Evolutionary conservation across 2,113 vertebrate genomes (phyloP), one percentile per base, ranked within the genome.

Genomic region (Myodes glareolus): DNA sequence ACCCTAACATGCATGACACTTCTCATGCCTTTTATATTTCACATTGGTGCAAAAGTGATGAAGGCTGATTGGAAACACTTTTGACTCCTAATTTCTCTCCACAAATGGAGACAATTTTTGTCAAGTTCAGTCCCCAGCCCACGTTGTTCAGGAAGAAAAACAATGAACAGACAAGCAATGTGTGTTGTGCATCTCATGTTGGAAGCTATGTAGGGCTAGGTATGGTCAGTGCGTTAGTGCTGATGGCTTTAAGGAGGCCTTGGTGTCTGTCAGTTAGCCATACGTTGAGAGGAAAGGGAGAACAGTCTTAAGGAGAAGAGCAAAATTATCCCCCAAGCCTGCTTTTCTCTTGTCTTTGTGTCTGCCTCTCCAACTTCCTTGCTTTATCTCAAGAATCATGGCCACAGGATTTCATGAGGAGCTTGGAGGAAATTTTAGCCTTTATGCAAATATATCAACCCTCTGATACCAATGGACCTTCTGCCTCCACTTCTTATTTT

Each of bases 401-500:
- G 12, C 50, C 3, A 0, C 2, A 21, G 3, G 29, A 93, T 31
- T 23, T 75, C 76, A 73, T 7, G 61, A 23, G 88, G 50, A 0
- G 1, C 0, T 0, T 50, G 23, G n/a, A 92, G 50, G 78, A 65
- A 92, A 65, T 81, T 55, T 76, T 39, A 16, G n/a, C 21, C 61
- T 52, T 31, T n/a, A 8, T 94, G 68, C 27, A 75, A 89, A 81
- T 52, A 23, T 19, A 70, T 45, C 52, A 86, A 70, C 58, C 55
- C 7, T 45, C 80, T 78, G 80, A 91, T 88, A 91, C 19, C 47
- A 63, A 76, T n/a, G n/a, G 39, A 92, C 87, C 80, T 75, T 88
- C 84, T 73, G 27, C 63, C 21, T 85, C 81, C 10, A 1, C 7
- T 33, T 90, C 33, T 77, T 52, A 93, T 92, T 94, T 72, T 55